Base-by-base conservation (phyloP, 2,797 vertebrate genomes). In the Poecile montanus region DNA sequence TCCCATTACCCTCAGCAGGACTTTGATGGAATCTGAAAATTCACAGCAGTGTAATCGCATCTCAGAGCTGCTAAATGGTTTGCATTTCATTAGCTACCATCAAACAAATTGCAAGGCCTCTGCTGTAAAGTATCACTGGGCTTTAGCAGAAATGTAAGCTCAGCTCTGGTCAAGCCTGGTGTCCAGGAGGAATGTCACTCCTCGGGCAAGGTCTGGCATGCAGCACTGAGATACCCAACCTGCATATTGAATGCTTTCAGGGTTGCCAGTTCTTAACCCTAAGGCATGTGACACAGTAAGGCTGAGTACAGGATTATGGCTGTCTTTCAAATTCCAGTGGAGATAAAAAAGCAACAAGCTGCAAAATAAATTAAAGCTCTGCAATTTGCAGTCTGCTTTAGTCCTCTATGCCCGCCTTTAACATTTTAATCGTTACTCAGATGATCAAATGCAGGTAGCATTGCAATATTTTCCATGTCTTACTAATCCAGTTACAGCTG, bases 401-500 rank as follows among this genome's bases (percentile, higher is more conserved):
- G 76, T 36, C 50, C 45, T 79, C 57, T 20, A 10, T 36, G 90
- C 50, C 73, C 10, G 53, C 48, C 48, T 36, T 84, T 75, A 85
- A 89, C 45, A 86, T 93, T 94, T 92, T 86, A 90, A 85, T 93
- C 78, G 22, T 95, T 88, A 79, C 75, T 91, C 82, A 74, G 71
- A 60, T 0, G 7, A 91, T 78, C 72, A 65, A 73, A 94, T 29
- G 76, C 79, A 86, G 72, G 79, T 91, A 91, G 88, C 81, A 50
- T 68, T 90, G 87, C 92, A 94, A 95, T 94, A 94, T 58, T 96
- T 97, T 93, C 94, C 94, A 79, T 79, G 72, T 95, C 87, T 91
- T 84, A 71, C 60, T 96, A 95, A 96, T 93, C 89, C 93, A 85
- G 63, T 87, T 91, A 90, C 94, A 96, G 95, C 89, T 95, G 92